A percentile compares a stretch with the other conserved stretches of the same genome.
Evolutionary conservation across 2,888 invertebrate genomes (phyloP).

Genomic region (Dasysyrphus albostriatus): DNA sequence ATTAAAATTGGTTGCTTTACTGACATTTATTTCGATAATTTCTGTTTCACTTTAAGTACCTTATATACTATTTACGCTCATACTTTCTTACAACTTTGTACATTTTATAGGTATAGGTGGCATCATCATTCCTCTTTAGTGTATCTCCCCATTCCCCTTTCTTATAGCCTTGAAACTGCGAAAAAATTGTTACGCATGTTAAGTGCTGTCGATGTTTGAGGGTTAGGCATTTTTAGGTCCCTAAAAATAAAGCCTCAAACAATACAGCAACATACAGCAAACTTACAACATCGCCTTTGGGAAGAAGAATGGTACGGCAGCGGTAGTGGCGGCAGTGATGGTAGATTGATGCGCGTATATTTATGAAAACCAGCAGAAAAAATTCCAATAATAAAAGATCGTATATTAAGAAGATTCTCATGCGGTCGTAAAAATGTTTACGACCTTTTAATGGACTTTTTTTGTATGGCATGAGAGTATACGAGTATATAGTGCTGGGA

Average conservation of each 20-base stretch:
- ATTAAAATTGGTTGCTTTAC: not conserved
- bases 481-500: slow-evolving; percentile 46
- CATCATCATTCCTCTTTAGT: slow-evolving; percentile 64
- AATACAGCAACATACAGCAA: slow-evolving; percentile 31
- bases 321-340: not conserved
- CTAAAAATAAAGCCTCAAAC: slow-evolving; percentile 48
- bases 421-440: slow-evolving; percentile 83
- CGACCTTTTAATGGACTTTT: slow-evolving; percentile 83
- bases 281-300: slow-evolving; percentile 30
- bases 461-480: slow-evolving; percentile 77
- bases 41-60: slow-evolving; percentile 2
- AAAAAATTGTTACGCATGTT: slow-evolving; percentile 66
- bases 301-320: not conserved
- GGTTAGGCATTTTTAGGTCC: slow-evolving; percentile 35
- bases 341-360: slow-evolving; percentile 63
- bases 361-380: slow-evolving; percentile 77
- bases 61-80: slow-evolving; percentile 28
- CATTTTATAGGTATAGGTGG: slow-evolving; percentile 69
- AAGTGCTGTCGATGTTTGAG: slow-evolving; percentile 47
- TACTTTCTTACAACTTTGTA: slow-evolving; percentile 66
- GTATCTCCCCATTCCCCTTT: slow-evolving; percentile 3
- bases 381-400: slow-evolving; percentile 83
- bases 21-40: slow-evolving; percentile 36
- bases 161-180: slow-evolving; percentile 54
- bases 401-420: slow-evolving; percentile 83